A percentile compares a stretch with the other conserved stretches of the same genome.
Evolutionary conservation across 2,113 vertebrate genomes (phyloP).

Genomic region (Sinocyclocheilus grahami): DNA sequence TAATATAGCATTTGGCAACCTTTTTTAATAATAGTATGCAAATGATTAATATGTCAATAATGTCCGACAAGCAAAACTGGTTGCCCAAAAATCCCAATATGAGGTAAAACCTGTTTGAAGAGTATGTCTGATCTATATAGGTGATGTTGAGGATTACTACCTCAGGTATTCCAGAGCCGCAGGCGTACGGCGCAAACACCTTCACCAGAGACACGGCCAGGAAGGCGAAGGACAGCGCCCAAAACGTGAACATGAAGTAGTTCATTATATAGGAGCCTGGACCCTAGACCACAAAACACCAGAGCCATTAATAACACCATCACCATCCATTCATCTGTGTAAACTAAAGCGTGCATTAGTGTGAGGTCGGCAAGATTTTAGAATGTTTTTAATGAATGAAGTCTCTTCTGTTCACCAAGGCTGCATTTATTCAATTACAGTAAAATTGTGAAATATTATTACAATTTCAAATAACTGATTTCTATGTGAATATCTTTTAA

Average conservation of each 20-base stretch:
- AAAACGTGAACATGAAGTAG: constrained; percentile 99
- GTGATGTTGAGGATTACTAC: constrained; percentile 72
- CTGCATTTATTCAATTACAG: neutral
- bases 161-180: constrained; percentile 98
- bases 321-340: neutral
- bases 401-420: neutral
- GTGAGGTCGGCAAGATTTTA: neutral
- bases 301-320: no score
- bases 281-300: constrained; percentile 76
- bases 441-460: neutral
- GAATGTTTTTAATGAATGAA: no score
- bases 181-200: constrained; percentile 96
- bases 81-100: neutral
- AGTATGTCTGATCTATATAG: neutral
- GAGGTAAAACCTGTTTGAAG: neutral
- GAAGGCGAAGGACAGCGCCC: constrained; percentile 96
- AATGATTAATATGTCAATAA: neutral
- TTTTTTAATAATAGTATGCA: neutral
- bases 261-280: constrained; percentile 99
- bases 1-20: neutral
- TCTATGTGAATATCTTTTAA: neutral
- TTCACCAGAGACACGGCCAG: constrained; percentile 95
- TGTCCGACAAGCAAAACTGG: neutral
- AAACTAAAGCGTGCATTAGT: neutral
- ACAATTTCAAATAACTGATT: neutral